These are phyloP conservation scores for Rhea americana DNA, from an alignment of 2,113 vertebrate species.

Conservation along the genomic window DNA sequence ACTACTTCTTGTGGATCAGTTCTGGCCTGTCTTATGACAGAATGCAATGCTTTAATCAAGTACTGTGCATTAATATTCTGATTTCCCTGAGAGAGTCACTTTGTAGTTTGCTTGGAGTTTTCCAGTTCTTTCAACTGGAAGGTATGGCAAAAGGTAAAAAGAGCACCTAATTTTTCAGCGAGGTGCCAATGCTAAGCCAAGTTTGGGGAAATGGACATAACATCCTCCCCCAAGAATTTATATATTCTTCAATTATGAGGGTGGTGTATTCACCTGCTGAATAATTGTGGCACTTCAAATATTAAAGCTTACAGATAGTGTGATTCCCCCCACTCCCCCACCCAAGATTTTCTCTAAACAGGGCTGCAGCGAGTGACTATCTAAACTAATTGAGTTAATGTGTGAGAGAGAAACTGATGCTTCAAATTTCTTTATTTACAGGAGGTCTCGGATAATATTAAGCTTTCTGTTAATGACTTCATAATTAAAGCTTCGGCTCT, in stretches of 20 bases:
- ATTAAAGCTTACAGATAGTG: not conserved
- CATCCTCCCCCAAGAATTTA: too few species aligned
- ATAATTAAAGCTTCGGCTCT: slow-evolving; percentile 96
- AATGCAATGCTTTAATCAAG: not conserved
- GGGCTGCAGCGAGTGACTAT: not conserved
- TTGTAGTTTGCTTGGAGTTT: not conserved
- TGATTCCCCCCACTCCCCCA: too few species aligned
- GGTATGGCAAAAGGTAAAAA: not conserved
- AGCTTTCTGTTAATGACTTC: slow-evolving; percentile 97
- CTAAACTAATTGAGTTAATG: not conserved
- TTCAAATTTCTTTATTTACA: slow-evolving; percentile 63
- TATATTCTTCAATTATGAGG: not conserved
- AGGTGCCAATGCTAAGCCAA: not conserved
- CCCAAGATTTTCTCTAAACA: not conserved
- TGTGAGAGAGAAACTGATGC: not conserved
- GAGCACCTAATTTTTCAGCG: not conserved
- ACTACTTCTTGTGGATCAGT: not conserved
- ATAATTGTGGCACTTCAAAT: not conserved
- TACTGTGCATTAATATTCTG: not conserved
- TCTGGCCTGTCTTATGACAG: not conserved
- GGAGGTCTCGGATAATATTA: slow-evolving; percentile 88
- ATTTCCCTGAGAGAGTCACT: not conserved
- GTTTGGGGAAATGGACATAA: not conserved
- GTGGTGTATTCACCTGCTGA: not conserved
- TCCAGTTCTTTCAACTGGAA: not conserved